Percentiles rank a stretch among this genome's conserved stretches.
These are phyloP conservation scores for Amazona guildingii DNA, from an alignment of 2,113 vertebrate species.

Conservation along the genomic window DNA sequence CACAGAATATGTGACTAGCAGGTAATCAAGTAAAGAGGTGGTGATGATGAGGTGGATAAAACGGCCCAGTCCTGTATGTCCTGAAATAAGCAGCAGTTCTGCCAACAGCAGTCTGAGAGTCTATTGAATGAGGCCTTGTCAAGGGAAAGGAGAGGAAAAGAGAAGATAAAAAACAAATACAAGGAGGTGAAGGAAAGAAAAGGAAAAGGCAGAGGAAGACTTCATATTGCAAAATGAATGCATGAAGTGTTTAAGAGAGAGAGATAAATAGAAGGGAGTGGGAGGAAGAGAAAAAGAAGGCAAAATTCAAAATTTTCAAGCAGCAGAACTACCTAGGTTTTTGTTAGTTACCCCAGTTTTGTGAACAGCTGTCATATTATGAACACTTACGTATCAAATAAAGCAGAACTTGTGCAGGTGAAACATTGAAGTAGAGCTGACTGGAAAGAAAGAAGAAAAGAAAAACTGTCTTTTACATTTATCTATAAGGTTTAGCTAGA, in stretches of 20 bases:
- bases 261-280: background rate
- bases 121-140: background rate
- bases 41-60: background rate
- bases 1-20: background rate
- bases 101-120: background rate
- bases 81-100: background rate
- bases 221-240: background rate
- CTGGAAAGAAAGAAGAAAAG: background rate
- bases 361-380: background rate
- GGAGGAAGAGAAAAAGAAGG: background rate
- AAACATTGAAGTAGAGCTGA: background rate
- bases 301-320: background rate
- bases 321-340: background rate
- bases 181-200: background rate
- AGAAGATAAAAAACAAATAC: background rate
- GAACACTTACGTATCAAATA: background rate
- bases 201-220: background rate
- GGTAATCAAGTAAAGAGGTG: background rate
- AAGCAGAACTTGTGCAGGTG: background rate
- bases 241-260: background rate
- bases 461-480: background rate
- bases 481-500: background rate
- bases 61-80: no score
- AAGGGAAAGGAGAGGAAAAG: background rate
- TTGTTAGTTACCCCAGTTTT: background rate